phyloP scores from a whole-genome alignment of 2,888 invertebrate species.

The Matsumyia berberina region DNA sequence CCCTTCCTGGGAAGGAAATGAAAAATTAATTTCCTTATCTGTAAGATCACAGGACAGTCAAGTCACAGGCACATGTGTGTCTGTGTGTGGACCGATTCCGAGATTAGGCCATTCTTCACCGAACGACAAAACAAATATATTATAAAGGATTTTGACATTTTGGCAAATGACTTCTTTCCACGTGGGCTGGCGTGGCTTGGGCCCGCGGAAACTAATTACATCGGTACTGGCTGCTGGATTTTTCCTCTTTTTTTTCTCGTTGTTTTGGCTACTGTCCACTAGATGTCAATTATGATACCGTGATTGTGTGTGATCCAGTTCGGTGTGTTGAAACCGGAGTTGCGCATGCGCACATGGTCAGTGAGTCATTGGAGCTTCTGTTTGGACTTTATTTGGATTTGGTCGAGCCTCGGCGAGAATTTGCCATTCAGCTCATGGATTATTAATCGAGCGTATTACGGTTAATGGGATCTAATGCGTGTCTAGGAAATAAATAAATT shows the following conservation, averaged over 20 bases:
- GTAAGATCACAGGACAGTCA: constrained; percentile 69
- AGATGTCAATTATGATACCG: constrained; percentile 75
- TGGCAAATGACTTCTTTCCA: constrained; percentile 76
- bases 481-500: constrained; percentile 72
- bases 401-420: constrained; percentile 46
- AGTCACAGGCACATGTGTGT: too few relatives aligned
- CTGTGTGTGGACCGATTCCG: constrained; percentile 71
- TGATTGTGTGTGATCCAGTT: constrained; percentile 65
- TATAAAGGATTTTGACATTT: constrained; percentile 77
- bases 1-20: constrained; percentile 59
- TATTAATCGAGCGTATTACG: constrained; percentile 73
- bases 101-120: constrained; percentile 76
- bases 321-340: constrained; percentile 30
- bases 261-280: constrained; percentile 70
- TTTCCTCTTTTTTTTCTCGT: constrained; percentile 18
- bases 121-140: constrained; percentile 77
- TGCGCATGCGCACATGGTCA: constrained; percentile 64
- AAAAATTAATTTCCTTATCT: constrained; percentile 74
- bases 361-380: constrained; percentile 61
- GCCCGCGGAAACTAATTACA: constrained; percentile 64
- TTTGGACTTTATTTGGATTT: constrained; percentile 33
- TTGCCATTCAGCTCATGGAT: constrained; percentile 69
- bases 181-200: constrained; percentile 52
- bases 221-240: constrained; percentile 22
- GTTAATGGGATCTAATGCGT: constrained; percentile 76